phyloP scores from a whole-genome alignment of 2,797 vertebrate species.

The Enteromius argenteus region DNA sequence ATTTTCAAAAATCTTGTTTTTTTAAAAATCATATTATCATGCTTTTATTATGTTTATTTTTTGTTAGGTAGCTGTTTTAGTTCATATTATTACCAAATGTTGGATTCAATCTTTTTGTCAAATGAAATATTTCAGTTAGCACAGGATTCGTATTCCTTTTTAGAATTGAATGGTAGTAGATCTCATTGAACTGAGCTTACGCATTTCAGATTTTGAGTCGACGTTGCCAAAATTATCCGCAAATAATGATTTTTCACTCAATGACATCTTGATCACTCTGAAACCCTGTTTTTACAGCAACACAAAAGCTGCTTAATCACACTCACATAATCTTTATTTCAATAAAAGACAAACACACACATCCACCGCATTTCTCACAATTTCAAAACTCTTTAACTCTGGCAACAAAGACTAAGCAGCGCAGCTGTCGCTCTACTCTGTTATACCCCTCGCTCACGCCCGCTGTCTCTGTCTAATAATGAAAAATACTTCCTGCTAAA shows the following conservation, averaged over 20 bases:
- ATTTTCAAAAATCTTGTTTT: no score
- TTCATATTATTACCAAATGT: not conserved
- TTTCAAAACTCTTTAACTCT: slow-evolving; percentile 7
- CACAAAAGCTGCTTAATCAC: slow-evolving; percentile 27
- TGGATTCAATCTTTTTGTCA: not conserved
- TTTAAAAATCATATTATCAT: no score
- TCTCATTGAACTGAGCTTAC: not conserved
- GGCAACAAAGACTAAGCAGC: slow-evolving; percentile 33
- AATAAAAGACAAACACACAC: slow-evolving; percentile 13
- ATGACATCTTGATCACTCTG: not conserved
- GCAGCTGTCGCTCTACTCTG: not conserved
- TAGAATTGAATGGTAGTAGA: not conserved
- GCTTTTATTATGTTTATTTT: no score
- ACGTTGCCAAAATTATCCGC: not conserved
- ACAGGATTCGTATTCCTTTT: not conserved
- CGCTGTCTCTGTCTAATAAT: slow-evolving; percentile 59
- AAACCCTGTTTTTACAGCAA: not conserved
- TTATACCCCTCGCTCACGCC: not conserved
- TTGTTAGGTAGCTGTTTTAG: no score
- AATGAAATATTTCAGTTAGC: not conserved
- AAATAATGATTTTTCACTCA: not conserved
- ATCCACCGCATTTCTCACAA: slow-evolving; percentile 6
- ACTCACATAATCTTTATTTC: slow-evolving; percentile 10
- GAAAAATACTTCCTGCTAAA: slow-evolving; percentile 65
- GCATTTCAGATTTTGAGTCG: not conserved